These are phyloP conservation scores for Misgurnus mizolepis DNA, from an alignment of 2,113 vertebrate species.

Conservation along the genomic window DNA sequence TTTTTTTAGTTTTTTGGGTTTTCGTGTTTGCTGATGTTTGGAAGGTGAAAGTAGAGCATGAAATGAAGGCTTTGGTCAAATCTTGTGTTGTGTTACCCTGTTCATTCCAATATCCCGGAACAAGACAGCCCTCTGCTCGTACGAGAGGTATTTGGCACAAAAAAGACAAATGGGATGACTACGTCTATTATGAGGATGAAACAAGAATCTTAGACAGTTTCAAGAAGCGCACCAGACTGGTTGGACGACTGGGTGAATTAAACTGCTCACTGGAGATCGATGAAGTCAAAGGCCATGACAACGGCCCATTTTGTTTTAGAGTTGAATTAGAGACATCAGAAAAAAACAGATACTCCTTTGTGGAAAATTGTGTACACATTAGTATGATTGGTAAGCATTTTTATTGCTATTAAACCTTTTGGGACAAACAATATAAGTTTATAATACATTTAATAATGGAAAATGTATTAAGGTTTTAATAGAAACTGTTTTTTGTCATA, in stretches of 20 bases:
- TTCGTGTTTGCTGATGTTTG: slow-evolving; percentile 47
- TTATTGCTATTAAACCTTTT: background rate
- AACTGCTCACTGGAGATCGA: too few species aligned
- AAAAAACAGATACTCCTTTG: too few species aligned
- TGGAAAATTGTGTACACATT: slow-evolving; percentile 1
- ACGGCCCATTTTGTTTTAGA: too few species aligned
- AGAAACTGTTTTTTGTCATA: too few species aligned
- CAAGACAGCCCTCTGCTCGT: slow-evolving; percentile 26
- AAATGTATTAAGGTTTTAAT: too few species aligned
- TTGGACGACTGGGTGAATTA: slow-evolving; percentile 32
- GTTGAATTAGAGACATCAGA: too few species aligned
- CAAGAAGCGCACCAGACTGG: slow-evolving; percentile 53
- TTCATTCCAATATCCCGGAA: slow-evolving; percentile 5
- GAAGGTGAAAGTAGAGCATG: slow-evolving; percentile 23
- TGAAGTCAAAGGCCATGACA: too few species aligned
- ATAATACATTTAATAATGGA: too few species aligned
- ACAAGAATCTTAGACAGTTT: slow-evolving; percentile 8
- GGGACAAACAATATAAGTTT: too few species aligned
- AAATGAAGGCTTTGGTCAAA: too few species aligned
- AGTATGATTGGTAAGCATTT: slow-evolving; percentile 47
- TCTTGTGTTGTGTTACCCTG: too few species aligned
- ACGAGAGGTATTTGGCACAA: slow-evolving; percentile 61
- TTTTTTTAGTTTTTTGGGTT: slow-evolving; percentile 35
- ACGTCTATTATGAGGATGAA: background rate
- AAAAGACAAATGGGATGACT: rapidly evolving